These are phyloP conservation scores for Heliopora coerulea DNA, from an alignment of 92 coral and sea anemone genomes.

Conservation along the genomic window DNA sequence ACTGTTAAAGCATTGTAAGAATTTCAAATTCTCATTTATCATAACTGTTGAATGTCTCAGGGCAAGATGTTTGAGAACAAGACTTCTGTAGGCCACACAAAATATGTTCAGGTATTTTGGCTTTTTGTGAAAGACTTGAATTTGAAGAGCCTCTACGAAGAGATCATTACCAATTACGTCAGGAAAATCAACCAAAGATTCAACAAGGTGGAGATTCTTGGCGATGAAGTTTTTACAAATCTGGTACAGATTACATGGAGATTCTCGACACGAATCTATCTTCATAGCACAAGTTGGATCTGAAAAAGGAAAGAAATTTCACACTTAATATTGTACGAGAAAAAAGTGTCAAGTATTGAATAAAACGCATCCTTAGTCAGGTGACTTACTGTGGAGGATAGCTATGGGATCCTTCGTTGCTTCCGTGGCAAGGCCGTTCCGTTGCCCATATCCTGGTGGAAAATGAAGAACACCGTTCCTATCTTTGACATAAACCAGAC, in stretches of 20 bases:
- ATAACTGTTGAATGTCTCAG: conserved; percentile 55
- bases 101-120: conserved; percentile 59
- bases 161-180: conserved; percentile 82
- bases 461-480: conserved; percentile 77
- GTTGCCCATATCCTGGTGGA: conserved; percentile 67
- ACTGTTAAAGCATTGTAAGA: conserved; percentile 59
- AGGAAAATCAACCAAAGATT: conserved; percentile 81
- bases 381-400: background rate
- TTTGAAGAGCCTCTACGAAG: conserved; percentile 61
- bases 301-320: conserved; percentile 17
- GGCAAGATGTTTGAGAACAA: conserved; percentile 61
- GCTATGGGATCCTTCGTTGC: background rate
- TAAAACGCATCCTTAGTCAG: too few relatives aligned
- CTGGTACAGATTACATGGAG: conserved; percentile 64
- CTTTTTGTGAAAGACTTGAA: conserved; percentile 37
- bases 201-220: conserved; percentile 83
- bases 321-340: too few relatives aligned
- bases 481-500: conserved; percentile 79
- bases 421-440: background rate
- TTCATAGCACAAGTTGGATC: conserved; percentile 60
- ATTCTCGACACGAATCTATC: conserved; percentile 13
- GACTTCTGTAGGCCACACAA: conserved; percentile 74
- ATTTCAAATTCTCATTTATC: conserved; percentile 54
- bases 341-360: too few relatives aligned
- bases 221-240: conserved; percentile 92